A percentile compares a stretch with the other conserved stretches of the same genome.
These are phyloP conservation scores for Opisthocomus hoazin DNA, from an alignment of 2,113 vertebrate species.

Conservation along the genomic window DNA sequence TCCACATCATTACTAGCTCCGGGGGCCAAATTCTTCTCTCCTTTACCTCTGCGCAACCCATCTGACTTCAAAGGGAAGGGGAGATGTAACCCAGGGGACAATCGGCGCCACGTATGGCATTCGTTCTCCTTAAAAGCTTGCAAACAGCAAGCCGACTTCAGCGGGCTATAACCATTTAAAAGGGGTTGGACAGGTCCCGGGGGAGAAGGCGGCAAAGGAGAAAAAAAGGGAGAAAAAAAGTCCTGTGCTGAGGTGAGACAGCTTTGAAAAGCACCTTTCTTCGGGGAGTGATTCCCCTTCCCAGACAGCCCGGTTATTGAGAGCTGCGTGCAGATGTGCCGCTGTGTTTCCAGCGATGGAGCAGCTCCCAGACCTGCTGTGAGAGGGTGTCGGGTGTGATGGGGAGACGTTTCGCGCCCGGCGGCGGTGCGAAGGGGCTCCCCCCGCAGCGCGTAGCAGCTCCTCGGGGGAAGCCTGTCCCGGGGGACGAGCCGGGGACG, in stretches of 20 bases:
- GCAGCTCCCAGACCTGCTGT: constrained; percentile 55
- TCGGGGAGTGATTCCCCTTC: not conserved
- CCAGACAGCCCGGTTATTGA: not conserved
- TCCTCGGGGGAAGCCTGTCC: not conserved
- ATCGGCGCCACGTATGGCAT: not conserved
- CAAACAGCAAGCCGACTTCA: not conserved
- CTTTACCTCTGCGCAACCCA: not conserved
- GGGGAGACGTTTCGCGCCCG: constrained; percentile 47
- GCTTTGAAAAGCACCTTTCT: constrained; percentile 50
- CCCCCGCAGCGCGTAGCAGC: not conserved
- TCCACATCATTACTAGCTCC: not conserved
- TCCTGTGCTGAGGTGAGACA: not conserved
- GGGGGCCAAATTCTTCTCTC: not conserved
- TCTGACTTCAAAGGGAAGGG: constrained; percentile 21
- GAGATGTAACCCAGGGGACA: constrained; percentile 20
- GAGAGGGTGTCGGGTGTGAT: constrained; percentile 53
- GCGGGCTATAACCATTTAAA: not conserved
- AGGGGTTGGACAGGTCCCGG: not conserved
- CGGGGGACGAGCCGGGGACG: not conserved
- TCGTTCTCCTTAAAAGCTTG: not conserved
- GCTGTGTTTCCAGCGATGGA: constrained; percentile 58
- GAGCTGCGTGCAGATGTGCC: constrained; percentile 52
- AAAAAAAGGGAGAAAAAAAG: not conserved
- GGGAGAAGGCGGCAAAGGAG: not conserved
- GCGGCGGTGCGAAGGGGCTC: constrained; percentile 34